Conservation (phyloP, 2,113 vertebrate genomes). For the Phasianus colchicus region DNA sequence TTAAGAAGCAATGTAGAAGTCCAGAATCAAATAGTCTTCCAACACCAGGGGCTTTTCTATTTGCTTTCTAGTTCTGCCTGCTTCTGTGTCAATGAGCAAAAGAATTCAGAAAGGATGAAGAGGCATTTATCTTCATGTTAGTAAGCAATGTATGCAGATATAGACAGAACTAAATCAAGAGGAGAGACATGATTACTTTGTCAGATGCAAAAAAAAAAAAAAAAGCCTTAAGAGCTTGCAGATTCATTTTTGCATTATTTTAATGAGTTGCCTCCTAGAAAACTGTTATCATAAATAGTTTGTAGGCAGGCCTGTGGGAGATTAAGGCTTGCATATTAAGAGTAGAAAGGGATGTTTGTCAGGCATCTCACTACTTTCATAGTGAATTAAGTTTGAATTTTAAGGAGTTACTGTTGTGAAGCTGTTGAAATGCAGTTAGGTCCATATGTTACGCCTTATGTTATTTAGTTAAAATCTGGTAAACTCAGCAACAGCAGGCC, state of each 20-base stretch:
- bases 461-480: conserved; percentile 7
- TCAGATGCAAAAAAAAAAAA: not conserved
- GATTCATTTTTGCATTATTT: not conserved
- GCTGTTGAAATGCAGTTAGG: not conserved
- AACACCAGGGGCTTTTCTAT: not conserved
- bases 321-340: not conserved
- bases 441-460: conserved; percentile 5
- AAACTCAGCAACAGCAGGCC: not conserved
- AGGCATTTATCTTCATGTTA: not conserved
- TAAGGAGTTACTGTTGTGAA: not conserved
- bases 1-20: not conserved
- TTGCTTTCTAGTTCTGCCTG: not conserved
- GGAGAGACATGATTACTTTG: not conserved
- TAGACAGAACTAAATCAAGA: not conserved
- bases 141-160: not conserved
- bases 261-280: not conserved
- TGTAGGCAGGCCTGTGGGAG: not conserved
- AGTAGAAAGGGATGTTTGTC: not conserved
- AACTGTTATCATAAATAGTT: not conserved
- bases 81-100: not conserved
- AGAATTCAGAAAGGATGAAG: not conserved
- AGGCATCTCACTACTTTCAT: not conserved
- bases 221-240: not conserved
- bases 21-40: not conserved
- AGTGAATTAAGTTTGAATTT: not conserved